Evolutionary conservation across 2,888 invertebrate species (phyloP), one percentile per base, ranked within the genome.

Genomic region (Luffia ferchaultella): DNA sequence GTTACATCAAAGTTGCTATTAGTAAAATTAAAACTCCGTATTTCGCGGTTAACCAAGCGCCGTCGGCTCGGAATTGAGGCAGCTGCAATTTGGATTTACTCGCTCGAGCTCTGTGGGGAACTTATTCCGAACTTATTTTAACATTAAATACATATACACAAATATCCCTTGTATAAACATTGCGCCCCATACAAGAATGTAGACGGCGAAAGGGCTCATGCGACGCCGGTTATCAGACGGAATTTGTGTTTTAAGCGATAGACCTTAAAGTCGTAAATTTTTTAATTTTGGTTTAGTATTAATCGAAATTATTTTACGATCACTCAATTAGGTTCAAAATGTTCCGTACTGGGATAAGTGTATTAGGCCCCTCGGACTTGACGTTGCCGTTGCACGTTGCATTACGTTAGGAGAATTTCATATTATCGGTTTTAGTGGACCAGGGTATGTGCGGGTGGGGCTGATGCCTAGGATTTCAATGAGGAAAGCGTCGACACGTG

Each of bases 91-190:
- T 72, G 71, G 74, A 76, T 75, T 80, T 77, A 77, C 68, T 78
- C 75, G 77, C 79, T 77, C 79, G 78, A 82, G 78, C 79, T 80
- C 71, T 73, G 75, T 76, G 68, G 71, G 76, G 68, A 75, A 50
- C 50, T 50, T 46, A 46, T 50, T 50, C 46, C 50, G 16, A 77
- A 76, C 78, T 79, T 80, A 80, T 76, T 82, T 76, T 75, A 82
- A 79, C 79, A 79, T 76, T 78, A 76, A 79, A 79, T 78, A 78
- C 74, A 79, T 77, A 73, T 67, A 69, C 67, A 73, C 64, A 76
- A 72, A 77, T 78, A 79, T 77, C 77, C 76, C 75, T 73, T 77
- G 70, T 68, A 69, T 76, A 80, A 82, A 82, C 80, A 82, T 67
- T 68, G 65, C 78, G 68, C 77, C 80, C 80, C 78, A 54, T 76